Conservation (phyloP, 1,140 invertebrate species). For the Oryctes rhinoceros region DNA sequence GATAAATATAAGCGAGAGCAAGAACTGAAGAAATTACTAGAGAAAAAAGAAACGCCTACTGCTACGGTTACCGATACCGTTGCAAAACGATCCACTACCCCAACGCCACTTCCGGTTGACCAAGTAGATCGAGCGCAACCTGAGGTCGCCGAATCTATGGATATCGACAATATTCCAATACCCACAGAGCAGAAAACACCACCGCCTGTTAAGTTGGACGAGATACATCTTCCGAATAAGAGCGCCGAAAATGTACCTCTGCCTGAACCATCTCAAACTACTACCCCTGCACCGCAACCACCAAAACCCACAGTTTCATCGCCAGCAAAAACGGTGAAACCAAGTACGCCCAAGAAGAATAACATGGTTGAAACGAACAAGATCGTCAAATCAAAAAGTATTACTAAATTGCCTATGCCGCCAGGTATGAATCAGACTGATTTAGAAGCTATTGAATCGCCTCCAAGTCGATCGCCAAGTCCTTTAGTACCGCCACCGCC, state of each 20-base stretch:
- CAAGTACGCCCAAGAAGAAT: slow-evolving; percentile 23
- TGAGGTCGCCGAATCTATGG: slow-evolving; percentile 51
- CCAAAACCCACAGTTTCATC: slow-evolving; percentile 23
- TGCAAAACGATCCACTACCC: slow-evolving; percentile 26
- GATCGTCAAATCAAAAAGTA: slow-evolving; percentile 67
- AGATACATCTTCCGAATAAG: slow-evolving; percentile 46
- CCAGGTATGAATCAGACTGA: slow-evolving; percentile 85
- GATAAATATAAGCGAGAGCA: slow-evolving; percentile 81
- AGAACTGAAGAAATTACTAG: slow-evolving; percentile 72
- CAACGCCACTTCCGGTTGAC: slow-evolving; percentile 41
- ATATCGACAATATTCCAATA: slow-evolving; percentile 58
- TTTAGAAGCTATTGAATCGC: slow-evolving; percentile 77
- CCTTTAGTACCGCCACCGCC: slow-evolving; percentile 66
- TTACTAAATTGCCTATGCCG: slow-evolving; percentile 81
- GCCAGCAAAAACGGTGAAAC: not conserved
- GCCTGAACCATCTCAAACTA: not conserved
- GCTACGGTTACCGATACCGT: slow-evolving; percentile 42
- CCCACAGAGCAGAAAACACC: slow-evolving; percentile 48
- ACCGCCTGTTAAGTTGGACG: slow-evolving; percentile 48
- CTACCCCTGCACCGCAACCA: not conserved
- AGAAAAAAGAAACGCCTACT: slow-evolving; percentile 60
- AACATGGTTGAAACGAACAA: slow-evolving; percentile 10
- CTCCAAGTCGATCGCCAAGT: slow-evolving; percentile 70
- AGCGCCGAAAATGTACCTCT: slow-evolving; percentile 8
- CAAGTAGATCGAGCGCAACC: slow-evolving; percentile 45